Base-by-base conservation (phyloP, 2,797 vertebrate species). In the Leptatherina wallacei region DNA sequence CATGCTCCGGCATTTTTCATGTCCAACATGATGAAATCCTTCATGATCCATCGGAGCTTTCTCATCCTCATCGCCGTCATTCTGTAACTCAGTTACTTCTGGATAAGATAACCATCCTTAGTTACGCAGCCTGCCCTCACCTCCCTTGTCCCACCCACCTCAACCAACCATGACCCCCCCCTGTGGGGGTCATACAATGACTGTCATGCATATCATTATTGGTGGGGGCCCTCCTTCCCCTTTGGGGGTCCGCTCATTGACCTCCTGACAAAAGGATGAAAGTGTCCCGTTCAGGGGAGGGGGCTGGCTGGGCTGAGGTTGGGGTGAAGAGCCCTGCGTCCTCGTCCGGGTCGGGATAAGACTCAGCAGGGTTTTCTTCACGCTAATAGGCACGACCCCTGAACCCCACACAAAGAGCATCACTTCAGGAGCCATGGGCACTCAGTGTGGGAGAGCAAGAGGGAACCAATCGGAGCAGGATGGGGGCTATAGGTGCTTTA, bases 131-230 rank as follows among this genome's bases (percentile, higher is more conserved):
- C 71, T 61, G 69, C 58, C 61, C 61, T 60, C 71, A 73, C 81
- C 69, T 72, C 81, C 69, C 55, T 75, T 35, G 64, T 83, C 87
- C 81, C 85, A 88, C 90, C 85, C 88, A 88, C 88, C 84, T 91
- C 90, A 90, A 90, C 91, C 88, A 90, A 83, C 82, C 88, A 89
- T 90, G 88, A 91, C 92, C 90, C 88, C 88, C 40, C 89, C 90
- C 92, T 84, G 83, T 87, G 83, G 68, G 81, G 92, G 91, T 93
- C 88, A 92, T 88, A 94, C 93, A 95, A 95, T 94, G 92, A 91
- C 93, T 92, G 92, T 91, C 93, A 94, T 92, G 93, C 92, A 96
- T 97, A 95, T 96, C 95, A 98, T 98, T 98, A 97, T 97, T 96
- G 92, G 92, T 87, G 90, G 94, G 89, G 95, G 94, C 94, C 89